Evolutionary conservation across 1,140 invertebrate species (phyloP).

Genomic region (Formica exsecta): DNA sequence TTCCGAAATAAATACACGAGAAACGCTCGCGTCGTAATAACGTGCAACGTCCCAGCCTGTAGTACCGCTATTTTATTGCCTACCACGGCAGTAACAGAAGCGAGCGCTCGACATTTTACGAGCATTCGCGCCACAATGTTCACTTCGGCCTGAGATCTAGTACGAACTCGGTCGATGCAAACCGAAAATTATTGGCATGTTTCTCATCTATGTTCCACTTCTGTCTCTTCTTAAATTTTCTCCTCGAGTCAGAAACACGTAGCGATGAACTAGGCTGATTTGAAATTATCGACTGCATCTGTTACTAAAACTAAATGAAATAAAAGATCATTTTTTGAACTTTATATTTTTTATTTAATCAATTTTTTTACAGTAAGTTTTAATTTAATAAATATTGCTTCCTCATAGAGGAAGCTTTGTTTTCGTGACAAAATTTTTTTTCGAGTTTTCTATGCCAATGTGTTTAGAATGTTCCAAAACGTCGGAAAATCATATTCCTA

Average conservation of each 20-base stretch:
- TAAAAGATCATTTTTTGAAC: background rate
- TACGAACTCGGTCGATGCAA: slow-evolving; percentile 27
- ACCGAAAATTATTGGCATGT: slow-evolving; percentile 65
- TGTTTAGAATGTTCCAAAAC: too few relatives aligned
- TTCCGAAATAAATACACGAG: slow-evolving; percentile 54
- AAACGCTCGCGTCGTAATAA: slow-evolving; percentile 51
- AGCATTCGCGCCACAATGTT: slow-evolving; percentile 36
- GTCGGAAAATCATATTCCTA: too few relatives aligned
- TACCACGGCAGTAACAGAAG: slow-evolving; percentile 59
- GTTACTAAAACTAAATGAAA: background rate
- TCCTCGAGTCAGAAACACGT: background rate
- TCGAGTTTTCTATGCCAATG: too few relatives aligned
- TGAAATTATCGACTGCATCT: background rate
- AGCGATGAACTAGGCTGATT: background rate
- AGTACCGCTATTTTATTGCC: slow-evolving; percentile 55
- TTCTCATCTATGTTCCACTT: slow-evolving; percentile 19
- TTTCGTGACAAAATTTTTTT: too few relatives aligned
- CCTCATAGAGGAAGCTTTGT: too few relatives aligned
- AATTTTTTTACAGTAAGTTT: slow-evolving; percentile 14
- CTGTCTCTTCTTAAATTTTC: slow-evolving; percentile 3
- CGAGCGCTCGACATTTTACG: slow-evolving; percentile 61
- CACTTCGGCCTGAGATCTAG: slow-evolving; percentile 29
- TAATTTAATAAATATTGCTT: background rate
- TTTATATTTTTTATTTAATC: background rate
- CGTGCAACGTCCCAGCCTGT: slow-evolving; percentile 55